A percentile compares a stretch with the other conserved stretches of the same genome.
These are phyloP conservation scores for Sceloporus undulatus DNA, from an alignment of 2,113 vertebrate species.

Conservation along the genomic window DNA sequence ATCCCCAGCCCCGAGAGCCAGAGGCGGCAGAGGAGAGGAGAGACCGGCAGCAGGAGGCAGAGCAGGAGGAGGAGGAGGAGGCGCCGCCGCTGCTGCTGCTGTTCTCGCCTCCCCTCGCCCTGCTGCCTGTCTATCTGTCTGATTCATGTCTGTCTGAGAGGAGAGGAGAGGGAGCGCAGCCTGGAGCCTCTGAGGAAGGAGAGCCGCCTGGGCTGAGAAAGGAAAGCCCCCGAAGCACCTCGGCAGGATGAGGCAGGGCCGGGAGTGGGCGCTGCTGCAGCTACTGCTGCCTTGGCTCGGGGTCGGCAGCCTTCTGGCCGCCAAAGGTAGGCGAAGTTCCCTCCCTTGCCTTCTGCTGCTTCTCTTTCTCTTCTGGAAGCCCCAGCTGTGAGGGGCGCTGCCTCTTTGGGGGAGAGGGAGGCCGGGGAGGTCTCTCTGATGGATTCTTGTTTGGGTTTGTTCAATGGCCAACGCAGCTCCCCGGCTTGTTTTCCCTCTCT, in stretches of 20 bases:
- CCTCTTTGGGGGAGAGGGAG: not conserved
- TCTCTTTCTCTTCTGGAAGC: too few species aligned
- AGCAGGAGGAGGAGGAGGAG: not conserved
- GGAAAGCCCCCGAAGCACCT: not conserved
- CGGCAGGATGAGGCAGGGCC: constrained; percentile 46
- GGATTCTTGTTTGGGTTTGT: too few species aligned
- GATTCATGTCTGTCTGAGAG: not conserved
- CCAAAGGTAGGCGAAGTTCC: constrained; percentile 75
- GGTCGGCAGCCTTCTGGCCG: constrained; percentile 71
- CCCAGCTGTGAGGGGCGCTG: constrained; percentile 15
- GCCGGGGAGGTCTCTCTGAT: not conserved
- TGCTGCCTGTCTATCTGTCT: not conserved
- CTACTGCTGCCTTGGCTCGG: constrained; percentile 44
- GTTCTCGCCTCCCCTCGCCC: too few species aligned
- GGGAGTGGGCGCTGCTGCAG: constrained; percentile 23
- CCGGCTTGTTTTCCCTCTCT: too few species aligned
- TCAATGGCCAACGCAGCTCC: too few species aligned
- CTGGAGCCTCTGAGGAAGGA: not conserved
- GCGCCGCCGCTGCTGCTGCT: not conserved
- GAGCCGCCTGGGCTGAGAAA: not conserved
- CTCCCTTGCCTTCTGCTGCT: too few species aligned
- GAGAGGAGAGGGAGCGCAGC: not conserved
- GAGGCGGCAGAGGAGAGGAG: too few species aligned
- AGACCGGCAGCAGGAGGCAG: too few species aligned
- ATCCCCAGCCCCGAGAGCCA: too few species aligned